Conservation (phyloP, 2,797 vertebrate genomes). For the Crax fasciolata region DNA sequence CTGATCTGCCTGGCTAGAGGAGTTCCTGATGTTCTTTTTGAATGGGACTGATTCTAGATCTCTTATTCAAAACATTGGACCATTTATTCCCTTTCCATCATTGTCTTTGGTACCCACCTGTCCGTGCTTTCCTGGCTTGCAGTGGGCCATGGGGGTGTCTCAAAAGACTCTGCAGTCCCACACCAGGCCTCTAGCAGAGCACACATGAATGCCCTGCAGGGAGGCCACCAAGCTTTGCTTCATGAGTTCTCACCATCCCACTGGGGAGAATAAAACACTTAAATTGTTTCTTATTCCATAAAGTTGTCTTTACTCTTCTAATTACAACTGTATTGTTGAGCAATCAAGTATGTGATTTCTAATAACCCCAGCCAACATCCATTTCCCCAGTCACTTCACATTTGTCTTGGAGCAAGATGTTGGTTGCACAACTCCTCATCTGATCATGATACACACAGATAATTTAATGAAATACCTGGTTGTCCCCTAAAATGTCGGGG, state of each 20-base stretch:
- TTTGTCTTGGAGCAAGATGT: not conserved
- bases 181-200: not conserved
- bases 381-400: not conserved
- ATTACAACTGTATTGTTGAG: slow-evolving; percentile 60
- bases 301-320: slow-evolving; percentile 64
- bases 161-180: not conserved
- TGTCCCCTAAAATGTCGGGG: slow-evolving; percentile 11
- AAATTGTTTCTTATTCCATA: slow-evolving; percentile 50
- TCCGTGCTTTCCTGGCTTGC: not conserved
- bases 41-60: not conserved
- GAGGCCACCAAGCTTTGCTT: slow-evolving; percentile 26
- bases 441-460: not conserved
- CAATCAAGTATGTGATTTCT: slow-evolving; percentile 50
- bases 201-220: not conserved
- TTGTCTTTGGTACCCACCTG: not conserved
- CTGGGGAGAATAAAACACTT: slow-evolving; percentile 16
- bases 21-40: not conserved
- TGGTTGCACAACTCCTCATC: not conserved
- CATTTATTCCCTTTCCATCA: not conserved
- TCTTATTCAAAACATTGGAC: not conserved
- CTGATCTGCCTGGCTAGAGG: not conserved
- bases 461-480: slow-evolving; percentile 11
- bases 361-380: not conserved
- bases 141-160: not conserved
- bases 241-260: slow-evolving; percentile 2